Percentiles rank a stretch among this genome's conserved stretches.
phyloP scores from a whole-genome alignment of 2,888 invertebrate genomes.

The Diarsia dahlii region DNA sequence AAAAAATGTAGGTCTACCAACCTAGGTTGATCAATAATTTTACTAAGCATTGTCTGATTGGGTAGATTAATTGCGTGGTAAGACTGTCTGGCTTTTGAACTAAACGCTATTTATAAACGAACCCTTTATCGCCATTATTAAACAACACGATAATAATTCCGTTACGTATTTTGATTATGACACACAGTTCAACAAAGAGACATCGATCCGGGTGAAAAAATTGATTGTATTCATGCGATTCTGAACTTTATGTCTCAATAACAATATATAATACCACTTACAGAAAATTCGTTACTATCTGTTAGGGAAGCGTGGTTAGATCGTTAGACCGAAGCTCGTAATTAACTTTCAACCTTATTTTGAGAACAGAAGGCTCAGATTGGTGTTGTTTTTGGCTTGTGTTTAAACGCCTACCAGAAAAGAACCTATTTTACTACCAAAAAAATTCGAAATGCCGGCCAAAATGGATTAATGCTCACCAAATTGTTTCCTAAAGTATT shows the following conservation, averaged over 20 bases:
- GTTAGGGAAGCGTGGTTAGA: slow-evolving; percentile 49
- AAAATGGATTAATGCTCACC: too few relatives aligned
- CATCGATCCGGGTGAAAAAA: slow-evolving; percentile 12
- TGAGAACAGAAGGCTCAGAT: not conserved
- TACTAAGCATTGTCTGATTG: not conserved
- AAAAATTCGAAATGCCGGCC: too few relatives aligned
- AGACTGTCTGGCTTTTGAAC: slow-evolving; percentile 3
- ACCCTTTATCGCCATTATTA: slow-evolving; percentile 19
- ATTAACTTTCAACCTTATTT: slow-evolving; percentile 28
- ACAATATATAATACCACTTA: slow-evolving; percentile 38
- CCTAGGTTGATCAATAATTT: not conserved
- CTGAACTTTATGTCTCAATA: slow-evolving; percentile 51
- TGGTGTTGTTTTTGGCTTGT: slow-evolving; percentile 2
- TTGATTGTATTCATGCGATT: slow-evolving; percentile 22
- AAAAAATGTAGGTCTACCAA: too few relatives aligned
- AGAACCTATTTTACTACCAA: too few relatives aligned
- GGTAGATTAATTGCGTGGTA: not conserved
- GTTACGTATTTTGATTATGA: slow-evolving; percentile 38
- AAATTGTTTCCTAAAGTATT: too few relatives aligned
- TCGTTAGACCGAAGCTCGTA: slow-evolving; percentile 4
- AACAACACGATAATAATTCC: slow-evolving; percentile 29
- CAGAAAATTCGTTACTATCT: slow-evolving; percentile 39
- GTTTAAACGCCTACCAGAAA: too few relatives aligned
- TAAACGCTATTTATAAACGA: slow-evolving; percentile 17
- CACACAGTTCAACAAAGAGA: slow-evolving; percentile 15